Base-by-base conservation (phyloP, 2,888 invertebrate species). In the Eupithecia exiguata region DNA sequence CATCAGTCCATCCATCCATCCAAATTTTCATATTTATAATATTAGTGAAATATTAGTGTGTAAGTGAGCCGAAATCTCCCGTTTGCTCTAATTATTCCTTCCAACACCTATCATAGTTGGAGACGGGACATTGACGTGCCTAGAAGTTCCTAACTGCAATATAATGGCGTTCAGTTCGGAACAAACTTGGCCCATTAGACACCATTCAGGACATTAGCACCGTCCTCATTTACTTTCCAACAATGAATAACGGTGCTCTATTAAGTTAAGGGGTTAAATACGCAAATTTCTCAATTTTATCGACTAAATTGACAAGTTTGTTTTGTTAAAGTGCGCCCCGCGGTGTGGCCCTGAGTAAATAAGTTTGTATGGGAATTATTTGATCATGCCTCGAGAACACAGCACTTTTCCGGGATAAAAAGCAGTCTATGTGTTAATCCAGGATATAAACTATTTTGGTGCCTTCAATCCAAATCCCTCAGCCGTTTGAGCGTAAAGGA, bases 181-280 rank as follows among this genome's bases (percentile, higher is more conserved):
- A 82, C 71, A 66, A 88, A 88, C 85, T 88, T 88, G 76, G 80
- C 77, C 84, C 86, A 87, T 89, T 88, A 87, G 81, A 83, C 78
- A 84, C 86, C 83, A 85, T 77, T 76, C 77, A 78, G 67, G 78
- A 72, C 74, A 77, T 80, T 80, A 80, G 77, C 76, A 80, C 76
- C 81, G 79, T 74, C 81, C 81, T 79, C 81, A 78, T 81, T 83
- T 81, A 79, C 79, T 79, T 81, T 77, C 75, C 75, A 80, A 80
- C 79, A 82, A 78, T 80, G 78, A 71, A 68, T 75, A 78, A 78
- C 72, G 77, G 76, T 76, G 79, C 78, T 74, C 40, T 77, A 76
- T 68, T 74, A 65, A 68, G 69, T 68, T 5, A 58, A 53, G 61
- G 63, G 68, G 61, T 73, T 74, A 58, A 49, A 66, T 70, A 69